Evolutionary conservation across 2,113 vertebrate genomes (phyloP).

Genomic region (Epinephelus moara): DNA sequence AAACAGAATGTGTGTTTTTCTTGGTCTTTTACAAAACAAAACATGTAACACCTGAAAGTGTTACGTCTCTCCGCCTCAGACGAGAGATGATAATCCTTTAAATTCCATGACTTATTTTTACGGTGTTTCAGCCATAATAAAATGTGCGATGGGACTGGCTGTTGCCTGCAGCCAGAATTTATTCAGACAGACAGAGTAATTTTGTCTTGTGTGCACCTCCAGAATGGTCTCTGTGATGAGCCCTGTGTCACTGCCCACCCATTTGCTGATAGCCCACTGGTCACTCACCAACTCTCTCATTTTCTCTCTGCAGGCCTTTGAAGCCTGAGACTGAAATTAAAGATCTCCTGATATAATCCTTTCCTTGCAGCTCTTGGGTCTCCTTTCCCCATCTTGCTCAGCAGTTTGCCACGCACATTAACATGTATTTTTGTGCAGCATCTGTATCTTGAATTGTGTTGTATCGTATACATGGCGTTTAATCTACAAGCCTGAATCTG

Average conservation of each 20-base stretch:
- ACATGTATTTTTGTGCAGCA: not conserved
- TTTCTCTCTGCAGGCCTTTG: conserved; percentile 77
- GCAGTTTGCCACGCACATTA: conserved; percentile 52
- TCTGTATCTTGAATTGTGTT: not conserved
- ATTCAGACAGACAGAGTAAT: conserved; percentile 68
- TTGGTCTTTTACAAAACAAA: conserved; percentile 15
- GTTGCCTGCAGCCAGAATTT: conserved; percentile 60
- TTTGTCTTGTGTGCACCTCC: conserved; percentile 61
- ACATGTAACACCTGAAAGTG: not conserved
- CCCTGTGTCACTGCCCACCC: conserved; percentile 75
- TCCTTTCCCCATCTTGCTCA: conserved; percentile 62
- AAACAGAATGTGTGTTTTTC: conserved; percentile 8
- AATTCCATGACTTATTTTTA: conserved; percentile 27
- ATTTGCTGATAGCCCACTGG: conserved; percentile 75
- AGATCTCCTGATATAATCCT: conserved; percentile 79
- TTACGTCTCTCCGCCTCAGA: not conserved
- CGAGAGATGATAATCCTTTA: conserved; percentile 28
- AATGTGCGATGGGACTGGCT: conserved; percentile 34
- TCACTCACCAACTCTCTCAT: conserved; percentile 78
- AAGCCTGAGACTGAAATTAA: conserved; percentile 82
- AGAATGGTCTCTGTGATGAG: conserved; percentile 69
- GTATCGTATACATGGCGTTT: not conserved
- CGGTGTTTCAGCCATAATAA: conserved; percentile 44
- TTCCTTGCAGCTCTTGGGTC: conserved; percentile 62
- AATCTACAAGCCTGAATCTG: not conserved